Percentiles rank a stretch among this genome's conserved stretches.
phyloP scores from a whole-genome alignment of 2,113 vertebrate genomes.

The Nycticebus coucang region DNA sequence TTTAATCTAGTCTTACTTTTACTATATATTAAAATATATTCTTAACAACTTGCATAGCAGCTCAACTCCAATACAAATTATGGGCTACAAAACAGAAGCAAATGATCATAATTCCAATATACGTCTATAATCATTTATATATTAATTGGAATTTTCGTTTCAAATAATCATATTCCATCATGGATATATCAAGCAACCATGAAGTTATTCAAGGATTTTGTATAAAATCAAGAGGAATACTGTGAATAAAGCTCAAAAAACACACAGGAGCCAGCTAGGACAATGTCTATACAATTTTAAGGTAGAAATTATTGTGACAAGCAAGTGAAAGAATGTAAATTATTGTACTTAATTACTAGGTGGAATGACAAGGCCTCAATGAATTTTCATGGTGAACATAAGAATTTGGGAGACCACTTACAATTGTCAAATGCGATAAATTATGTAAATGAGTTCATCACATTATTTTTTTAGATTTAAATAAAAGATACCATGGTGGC shows the following conservation, averaged over 20 bases:
- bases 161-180: background rate
- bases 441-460: constrained; percentile 17
- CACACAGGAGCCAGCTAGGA: background rate
- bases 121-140: background rate
- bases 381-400: constrained; percentile 13
- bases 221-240: background rate
- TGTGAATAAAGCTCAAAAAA: background rate
- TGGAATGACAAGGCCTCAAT: background rate
- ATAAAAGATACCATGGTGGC: constrained; percentile 20
- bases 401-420: background rate
- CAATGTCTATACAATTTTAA: background rate
- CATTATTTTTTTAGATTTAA: constrained; percentile 21
- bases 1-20: background rate
- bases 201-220: background rate
- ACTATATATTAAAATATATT: no score
- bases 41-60: background rate
- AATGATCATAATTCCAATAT: background rate
- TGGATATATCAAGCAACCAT: background rate
- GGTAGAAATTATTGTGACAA: background rate
- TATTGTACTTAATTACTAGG: background rate
- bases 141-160: background rate
- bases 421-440: constrained; percentile 2
- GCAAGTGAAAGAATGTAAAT: background rate
- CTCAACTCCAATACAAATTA: background rate
- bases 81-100: background rate